Percentiles rank a stretch among this genome's conserved stretches.
These are phyloP conservation scores for Colinus virginianus DNA, from an alignment of 2,113 vertebrate species.

Conservation along the genomic window DNA sequence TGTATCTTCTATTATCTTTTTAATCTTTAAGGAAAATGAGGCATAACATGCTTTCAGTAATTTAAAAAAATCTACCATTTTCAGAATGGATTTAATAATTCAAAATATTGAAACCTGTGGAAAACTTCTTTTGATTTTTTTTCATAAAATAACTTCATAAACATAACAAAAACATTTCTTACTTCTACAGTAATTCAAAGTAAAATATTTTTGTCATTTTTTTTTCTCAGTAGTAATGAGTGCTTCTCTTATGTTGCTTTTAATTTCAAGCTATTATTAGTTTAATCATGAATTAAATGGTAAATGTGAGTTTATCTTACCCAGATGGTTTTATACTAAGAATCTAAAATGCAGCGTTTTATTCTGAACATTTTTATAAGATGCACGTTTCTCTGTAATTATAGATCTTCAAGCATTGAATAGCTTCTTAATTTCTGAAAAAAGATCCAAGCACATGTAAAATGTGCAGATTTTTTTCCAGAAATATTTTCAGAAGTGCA, in stretches of 20 bases:
- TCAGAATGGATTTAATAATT: neutral
- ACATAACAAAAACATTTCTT: neutral
- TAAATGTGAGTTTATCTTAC: neutral
- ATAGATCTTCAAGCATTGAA: neutral
- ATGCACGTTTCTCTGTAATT: neutral
- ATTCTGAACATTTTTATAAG: neutral
- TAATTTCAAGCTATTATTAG: neutral
- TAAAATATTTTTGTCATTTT: neutral
- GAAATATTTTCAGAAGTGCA: neutral
- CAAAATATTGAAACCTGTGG: neutral
- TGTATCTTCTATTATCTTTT: neutral
- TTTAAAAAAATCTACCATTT: neutral
- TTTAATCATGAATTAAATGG: neutral
- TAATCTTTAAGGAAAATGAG: neutral
- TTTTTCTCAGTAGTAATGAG: neutral
- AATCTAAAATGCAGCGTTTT: neutral
- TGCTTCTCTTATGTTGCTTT: neutral
- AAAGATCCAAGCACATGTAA: neutral
- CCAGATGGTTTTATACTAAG: neutral
- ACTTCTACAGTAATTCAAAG: neutral
- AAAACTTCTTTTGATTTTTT: neutral
- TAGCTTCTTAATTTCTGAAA: neutral
- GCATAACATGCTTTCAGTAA: rapidly evolving
- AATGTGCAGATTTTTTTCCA: neutral
- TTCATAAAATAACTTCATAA: neutral